Conservation (phyloP, 2,113 vertebrate species). For the Nematolebias whitei region DNA sequence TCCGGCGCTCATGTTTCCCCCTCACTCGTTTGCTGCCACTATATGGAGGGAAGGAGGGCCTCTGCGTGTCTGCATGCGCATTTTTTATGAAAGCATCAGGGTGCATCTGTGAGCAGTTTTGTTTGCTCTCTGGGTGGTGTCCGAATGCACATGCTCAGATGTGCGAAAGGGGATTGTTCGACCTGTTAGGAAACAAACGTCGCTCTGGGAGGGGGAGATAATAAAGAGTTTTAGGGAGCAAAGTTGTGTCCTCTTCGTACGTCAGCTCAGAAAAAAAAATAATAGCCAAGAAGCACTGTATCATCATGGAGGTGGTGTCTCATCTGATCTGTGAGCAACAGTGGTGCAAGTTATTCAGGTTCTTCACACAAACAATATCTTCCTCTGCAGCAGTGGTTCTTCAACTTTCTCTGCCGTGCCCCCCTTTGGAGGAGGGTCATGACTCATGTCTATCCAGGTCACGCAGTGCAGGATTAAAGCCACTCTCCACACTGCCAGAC, state of each 20-base stretch:
- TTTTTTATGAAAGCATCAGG: constrained; percentile 55
- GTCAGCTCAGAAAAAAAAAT: constrained; percentile 14
- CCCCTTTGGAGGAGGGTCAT: no score
- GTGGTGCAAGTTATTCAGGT: no score
- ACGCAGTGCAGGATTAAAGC: no score
- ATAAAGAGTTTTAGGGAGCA: constrained; percentile 62
- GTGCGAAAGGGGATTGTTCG: constrained; percentile 29
- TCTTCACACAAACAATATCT: no score
- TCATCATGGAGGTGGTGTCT: no score
- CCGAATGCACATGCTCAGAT: constrained; percentile 2
- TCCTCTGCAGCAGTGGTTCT: no score
- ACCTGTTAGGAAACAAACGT: constrained; percentile 66
- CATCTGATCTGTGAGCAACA: no score
- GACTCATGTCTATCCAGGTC: no score
- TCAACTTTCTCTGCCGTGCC: no score
- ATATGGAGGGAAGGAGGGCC: constrained; percentile 31
- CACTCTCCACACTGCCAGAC: no score
- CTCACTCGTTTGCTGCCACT: constrained; percentile 50
- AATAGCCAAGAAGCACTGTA: no score
- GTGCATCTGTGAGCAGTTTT: constrained; percentile 48
- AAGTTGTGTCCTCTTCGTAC: constrained; percentile 48
- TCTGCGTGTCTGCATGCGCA: constrained; percentile 17
- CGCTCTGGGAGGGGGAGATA: constrained; percentile 71
- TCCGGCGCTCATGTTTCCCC: constrained; percentile 70
- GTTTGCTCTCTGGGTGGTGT: constrained; percentile 47